Conservation (phyloP, 2,797 vertebrate genomes). For the Pipistrellus pygmaeus region DNA sequence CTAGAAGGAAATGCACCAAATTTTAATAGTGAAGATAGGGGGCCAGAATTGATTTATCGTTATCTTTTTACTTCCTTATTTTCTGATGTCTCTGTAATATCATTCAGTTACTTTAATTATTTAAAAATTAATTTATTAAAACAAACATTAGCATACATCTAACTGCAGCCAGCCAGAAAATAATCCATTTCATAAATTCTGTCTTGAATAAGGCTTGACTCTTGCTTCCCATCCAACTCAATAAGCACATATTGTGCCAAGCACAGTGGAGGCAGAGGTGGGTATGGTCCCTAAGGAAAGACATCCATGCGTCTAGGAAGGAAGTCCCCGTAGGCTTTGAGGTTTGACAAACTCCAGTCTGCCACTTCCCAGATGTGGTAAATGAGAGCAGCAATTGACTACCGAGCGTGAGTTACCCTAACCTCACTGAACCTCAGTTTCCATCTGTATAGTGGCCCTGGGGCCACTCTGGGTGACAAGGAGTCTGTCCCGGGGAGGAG, state of each 20-base stretch:
- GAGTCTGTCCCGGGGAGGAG: neutral
- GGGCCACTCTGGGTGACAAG: neutral
- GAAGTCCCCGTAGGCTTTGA: neutral
- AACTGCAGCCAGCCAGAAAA: neutral
- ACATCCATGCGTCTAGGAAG: accelerated
- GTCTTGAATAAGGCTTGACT: neutral
- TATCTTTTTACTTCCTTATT: conserved; percentile 44
- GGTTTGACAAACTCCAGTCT: neutral
- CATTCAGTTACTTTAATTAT: conserved; percentile 25
- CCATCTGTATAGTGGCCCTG: neutral
- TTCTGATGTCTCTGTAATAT: conserved; percentile 43
- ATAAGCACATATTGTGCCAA: neutral
- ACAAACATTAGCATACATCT: conserved; percentile 35
- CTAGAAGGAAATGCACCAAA: conserved; percentile 20
- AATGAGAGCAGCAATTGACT: neutral
- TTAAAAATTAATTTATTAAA: conserved; percentile 69
- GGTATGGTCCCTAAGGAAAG: neutral
- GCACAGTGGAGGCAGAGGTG: neutral
- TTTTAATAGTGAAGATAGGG: conserved; percentile 14
- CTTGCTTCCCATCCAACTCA: neutral
- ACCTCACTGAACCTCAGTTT: neutral
- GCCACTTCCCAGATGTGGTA: neutral
- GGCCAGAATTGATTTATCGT: neutral
- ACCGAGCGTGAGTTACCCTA: neutral
- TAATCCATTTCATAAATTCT: neutral